Conservation (phyloP, 2,888 invertebrate species). For the Tethea ocularis region DNA sequence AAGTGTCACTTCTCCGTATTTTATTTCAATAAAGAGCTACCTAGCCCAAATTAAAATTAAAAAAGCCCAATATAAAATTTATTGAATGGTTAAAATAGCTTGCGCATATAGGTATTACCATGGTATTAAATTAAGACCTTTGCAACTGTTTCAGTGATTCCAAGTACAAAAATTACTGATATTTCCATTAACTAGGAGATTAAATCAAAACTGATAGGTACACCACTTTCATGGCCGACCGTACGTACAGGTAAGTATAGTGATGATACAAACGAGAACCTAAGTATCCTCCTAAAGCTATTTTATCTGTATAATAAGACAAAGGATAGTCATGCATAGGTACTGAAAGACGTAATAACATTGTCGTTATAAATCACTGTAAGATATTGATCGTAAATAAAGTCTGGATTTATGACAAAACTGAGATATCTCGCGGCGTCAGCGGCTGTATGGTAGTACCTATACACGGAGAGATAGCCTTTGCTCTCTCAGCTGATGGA, state of each 20-base stretch:
- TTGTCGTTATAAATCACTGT: slow-evolving; percentile 68
- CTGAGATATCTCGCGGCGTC: slow-evolving; percentile 57
- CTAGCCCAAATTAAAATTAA: too few species aligned
- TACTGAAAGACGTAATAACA: slow-evolving; percentile 58
- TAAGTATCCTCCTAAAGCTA: neutral
- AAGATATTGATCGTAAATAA: slow-evolving; percentile 76
- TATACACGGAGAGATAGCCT: slow-evolving; percentile 53
- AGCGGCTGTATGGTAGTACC: slow-evolving; percentile 35
- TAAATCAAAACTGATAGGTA: too few species aligned
- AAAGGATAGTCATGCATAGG: slow-evolving; percentile 44
- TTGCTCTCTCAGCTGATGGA: slow-evolving; percentile 55
- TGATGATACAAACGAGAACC: neutral
- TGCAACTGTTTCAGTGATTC: too few species aligned
- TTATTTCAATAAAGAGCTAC: too few species aligned
- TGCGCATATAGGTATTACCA: too few species aligned
- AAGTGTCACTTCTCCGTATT: too few species aligned
- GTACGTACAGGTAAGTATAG: neutral
- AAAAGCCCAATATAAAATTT: too few species aligned
- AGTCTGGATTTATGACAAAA: slow-evolving; percentile 72
- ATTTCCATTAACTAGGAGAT: too few species aligned
- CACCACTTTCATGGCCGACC: too few species aligned
- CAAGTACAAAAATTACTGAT: too few species aligned
- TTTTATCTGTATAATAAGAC: slow-evolving; percentile 31
- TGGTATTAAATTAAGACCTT: too few species aligned
- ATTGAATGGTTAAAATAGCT: too few species aligned